Conservation (phyloP, 2,888 invertebrate genomes). For the Melinaea menophilus region DNA sequence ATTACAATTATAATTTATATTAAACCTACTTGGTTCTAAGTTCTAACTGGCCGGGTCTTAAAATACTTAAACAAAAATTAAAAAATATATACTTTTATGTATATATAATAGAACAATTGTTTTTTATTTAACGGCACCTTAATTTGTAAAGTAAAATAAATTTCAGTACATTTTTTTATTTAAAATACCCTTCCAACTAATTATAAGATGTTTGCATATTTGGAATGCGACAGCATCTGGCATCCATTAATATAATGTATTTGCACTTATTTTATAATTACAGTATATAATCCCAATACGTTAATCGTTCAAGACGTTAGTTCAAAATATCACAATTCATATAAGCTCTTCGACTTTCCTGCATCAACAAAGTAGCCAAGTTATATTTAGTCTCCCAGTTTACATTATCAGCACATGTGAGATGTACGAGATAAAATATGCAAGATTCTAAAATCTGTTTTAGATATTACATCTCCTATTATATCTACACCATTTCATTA, state of each 20-base stretch:
- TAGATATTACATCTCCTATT: neutral
- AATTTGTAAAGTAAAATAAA: too few species aligned
- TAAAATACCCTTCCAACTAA: too few species aligned
- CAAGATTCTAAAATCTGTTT: neutral
- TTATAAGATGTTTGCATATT: conserved; percentile 25
- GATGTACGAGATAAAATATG: conserved; percentile 4
- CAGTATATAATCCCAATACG: too few species aligned
- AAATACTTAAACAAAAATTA: too few species aligned
- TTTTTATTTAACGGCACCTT: too few species aligned
- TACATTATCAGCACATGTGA: conserved; percentile 6
- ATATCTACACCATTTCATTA: too few species aligned
- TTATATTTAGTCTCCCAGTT: conserved; percentile 6
- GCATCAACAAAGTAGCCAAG: conserved; percentile 6
- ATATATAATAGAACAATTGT: too few species aligned
- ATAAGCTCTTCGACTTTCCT: neutral
- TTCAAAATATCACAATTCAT: neutral
- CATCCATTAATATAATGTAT: conserved; percentile 14
- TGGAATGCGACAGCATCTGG: conserved; percentile 29
- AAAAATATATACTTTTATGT: too few species aligned
- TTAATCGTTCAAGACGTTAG: neutral
- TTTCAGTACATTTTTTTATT: too few species aligned
- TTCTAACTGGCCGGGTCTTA: too few species aligned
- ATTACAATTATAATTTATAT: neutral
- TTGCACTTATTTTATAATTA: too few species aligned
- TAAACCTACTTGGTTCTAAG: too few species aligned